Percentiles rank a stretch among this genome's conserved stretches.
These are phyloP conservation scores for Andrena marginata DNA, from an alignment of 2,888 invertebrate species.

Conservation along the genomic window DNA sequence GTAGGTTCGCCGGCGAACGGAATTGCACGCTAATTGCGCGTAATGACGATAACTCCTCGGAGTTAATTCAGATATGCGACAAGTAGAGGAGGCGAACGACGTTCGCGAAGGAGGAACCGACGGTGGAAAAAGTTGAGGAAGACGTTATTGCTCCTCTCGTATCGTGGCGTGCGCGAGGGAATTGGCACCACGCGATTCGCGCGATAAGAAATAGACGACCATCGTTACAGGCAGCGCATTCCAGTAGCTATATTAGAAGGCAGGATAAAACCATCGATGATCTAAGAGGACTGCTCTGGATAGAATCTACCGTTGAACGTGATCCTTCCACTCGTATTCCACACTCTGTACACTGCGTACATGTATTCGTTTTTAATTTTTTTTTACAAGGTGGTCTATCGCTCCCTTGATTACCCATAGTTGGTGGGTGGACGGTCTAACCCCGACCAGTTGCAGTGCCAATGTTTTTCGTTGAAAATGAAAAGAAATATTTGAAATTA, in stretches of 20 bases:
- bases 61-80: not conserved
- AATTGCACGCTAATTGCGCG: not conserved
- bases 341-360: not conserved
- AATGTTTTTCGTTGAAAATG: too few species aligned
- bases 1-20: not conserved
- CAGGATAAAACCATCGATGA: not conserved
- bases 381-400: too few species aligned
- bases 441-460: too few species aligned
- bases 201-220: constrained; percentile 62
- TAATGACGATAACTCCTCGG: not conserved
- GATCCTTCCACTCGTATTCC: too few species aligned
- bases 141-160: constrained; percentile 65
- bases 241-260: not conserved
- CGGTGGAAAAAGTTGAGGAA: constrained; percentile 61
- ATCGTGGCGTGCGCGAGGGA: constrained; percentile 64
- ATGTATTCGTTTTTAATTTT: too few species aligned
- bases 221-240: constrained; percentile 23
- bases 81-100: not conserved
- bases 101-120: constrained; percentile 2
- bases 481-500: too few species aligned
- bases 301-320: too few species aligned
- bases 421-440: too few species aligned
- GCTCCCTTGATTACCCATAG: too few species aligned
- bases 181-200: constrained; percentile 62
- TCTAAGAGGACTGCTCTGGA: too few species aligned